Conservation (phyloP, 2,888 invertebrate species). For the Cheilosia soror region DNA sequence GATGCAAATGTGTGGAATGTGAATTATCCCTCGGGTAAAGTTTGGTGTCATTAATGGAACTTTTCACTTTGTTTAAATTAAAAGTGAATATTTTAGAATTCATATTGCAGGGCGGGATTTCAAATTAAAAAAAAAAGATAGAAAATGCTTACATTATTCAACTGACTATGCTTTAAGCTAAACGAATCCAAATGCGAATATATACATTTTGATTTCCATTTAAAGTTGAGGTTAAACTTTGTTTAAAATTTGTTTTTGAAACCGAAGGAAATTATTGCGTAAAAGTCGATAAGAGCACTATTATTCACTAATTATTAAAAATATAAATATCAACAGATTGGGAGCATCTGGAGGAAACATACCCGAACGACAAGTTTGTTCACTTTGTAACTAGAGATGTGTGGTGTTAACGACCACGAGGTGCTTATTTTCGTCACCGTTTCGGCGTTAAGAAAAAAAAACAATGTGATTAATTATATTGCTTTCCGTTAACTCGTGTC, state of each 20-base stretch:
- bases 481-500: too few relatives aligned
- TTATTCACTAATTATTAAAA: too few relatives aligned
- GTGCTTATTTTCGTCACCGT: too few relatives aligned
- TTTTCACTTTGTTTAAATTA: conserved; percentile 52
- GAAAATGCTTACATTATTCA: not conserved
- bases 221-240: not conserved
- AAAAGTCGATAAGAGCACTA: too few relatives aligned
- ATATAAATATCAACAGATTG: too few relatives aligned
- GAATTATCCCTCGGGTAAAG: conserved; percentile 31
- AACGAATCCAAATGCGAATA: conserved; percentile 1
- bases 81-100: conserved; percentile 47
- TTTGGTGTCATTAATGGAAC: conserved; percentile 51
- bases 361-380: too few relatives aligned
- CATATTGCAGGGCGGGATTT: not conserved
- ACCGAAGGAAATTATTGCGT: not conserved
- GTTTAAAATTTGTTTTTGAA: not conserved
- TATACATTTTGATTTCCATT: not conserved
- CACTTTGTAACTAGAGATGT: too few relatives aligned
- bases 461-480: too few relatives aligned
- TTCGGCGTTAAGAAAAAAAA: too few relatives aligned
- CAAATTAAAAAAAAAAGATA: not conserved
- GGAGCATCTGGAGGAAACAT: too few relatives aligned
- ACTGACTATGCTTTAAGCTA: not conserved
- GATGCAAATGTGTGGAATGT: conserved; percentile 31
- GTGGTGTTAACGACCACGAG: too few relatives aligned